phyloP scores from a whole-genome alignment of 2,888 invertebrate genomes.

The Melieria omissa region DNA sequence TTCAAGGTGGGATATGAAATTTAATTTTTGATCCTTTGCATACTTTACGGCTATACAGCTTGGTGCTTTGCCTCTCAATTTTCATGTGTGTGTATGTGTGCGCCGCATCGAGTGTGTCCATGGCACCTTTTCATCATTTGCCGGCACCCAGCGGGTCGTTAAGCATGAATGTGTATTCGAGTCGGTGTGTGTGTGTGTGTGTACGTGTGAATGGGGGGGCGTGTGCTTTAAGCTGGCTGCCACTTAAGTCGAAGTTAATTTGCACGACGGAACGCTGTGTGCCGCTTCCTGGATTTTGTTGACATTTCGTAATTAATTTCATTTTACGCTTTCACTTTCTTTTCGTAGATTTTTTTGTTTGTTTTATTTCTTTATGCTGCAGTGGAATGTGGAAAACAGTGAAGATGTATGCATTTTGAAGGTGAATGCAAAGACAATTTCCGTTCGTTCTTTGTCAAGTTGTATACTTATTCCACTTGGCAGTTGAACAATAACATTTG shows the following conservation, averaged over 20 bases:
- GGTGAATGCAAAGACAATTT: too few relatives aligned
- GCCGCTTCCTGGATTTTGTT: conserved; percentile 21
- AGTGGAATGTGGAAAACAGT: too few relatives aligned
- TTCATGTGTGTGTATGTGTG: too few relatives aligned
- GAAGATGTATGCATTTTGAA: too few relatives aligned
- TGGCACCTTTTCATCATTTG: too few relatives aligned
- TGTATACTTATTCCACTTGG: too few relatives aligned
- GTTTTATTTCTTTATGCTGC: conserved; percentile 3
- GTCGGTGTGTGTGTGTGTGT: conserved; percentile 7
- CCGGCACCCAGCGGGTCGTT: too few relatives aligned
- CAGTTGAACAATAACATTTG: too few relatives aligned
- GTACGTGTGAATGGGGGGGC: conserved; percentile 10
- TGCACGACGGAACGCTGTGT: conserved; percentile 3
- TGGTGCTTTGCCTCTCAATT: too few relatives aligned
- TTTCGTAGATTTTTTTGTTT: not conserved
- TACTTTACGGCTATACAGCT: conserved; percentile 3
- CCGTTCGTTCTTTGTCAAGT: too few relatives aligned
- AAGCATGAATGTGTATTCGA: not conserved
- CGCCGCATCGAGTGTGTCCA: too few relatives aligned
- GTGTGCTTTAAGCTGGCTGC: conserved; percentile 15
- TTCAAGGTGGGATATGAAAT: conserved; percentile 25
- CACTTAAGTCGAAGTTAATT: conserved; percentile 33
- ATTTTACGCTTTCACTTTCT: not conserved
- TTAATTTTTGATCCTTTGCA: conserved; percentile 24
- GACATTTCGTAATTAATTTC: conserved; percentile 34